Base-by-base conservation (phyloP, 2,797 vertebrate species). In the Enteromius radiatus region DNA sequence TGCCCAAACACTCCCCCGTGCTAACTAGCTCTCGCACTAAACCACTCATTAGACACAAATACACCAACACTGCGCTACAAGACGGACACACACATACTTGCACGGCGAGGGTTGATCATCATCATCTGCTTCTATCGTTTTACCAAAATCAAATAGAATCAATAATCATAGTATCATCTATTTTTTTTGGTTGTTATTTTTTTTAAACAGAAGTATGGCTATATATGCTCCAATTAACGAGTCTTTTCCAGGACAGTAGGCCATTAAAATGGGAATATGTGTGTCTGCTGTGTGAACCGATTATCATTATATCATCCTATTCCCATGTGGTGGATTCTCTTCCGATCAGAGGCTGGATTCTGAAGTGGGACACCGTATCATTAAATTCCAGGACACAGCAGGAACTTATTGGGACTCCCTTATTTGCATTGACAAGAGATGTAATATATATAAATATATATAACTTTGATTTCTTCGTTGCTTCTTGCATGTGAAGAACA, bases 1-100 rank as follows among this genome's bases (percentile, higher is more conserved):
- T 94, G 81, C 86, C 88, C 87, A 88, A 92, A 94, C 91, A 93
- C 95, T 95, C 96, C 96, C 94, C 95, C 95, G 92, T 95, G 95
- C 95, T 96, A 97, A 95, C 95, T 88, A 91, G 93, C 93, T 91
- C 93, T 92, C 91, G 91, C 84, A 90, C 90, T 91, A 90, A 73
- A 88, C 88, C 85, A 91, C 92, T 95, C 94, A 95, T 95, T 99
- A 95, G 91, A 90, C 88, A 89, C 89, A 92, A 93, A 91, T 91
- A 84, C 33, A 82, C 82, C 83, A 69, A 71, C 61, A 80, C 74
- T 54, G 68, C 38, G 3, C 43, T 45, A 45, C 43, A 76, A 86
- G 70, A 83, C 67, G 67, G 56, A 82, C 56, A 87, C 67, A 70
- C 76, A 76, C 17, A 63, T 45, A 73, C 45, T 77, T 75, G 81